A percentile compares a stretch with the other conserved stretches of the same genome.
Evolutionary conservation across 2,797 vertebrate species (phyloP).

Genomic region (Coregonus suidteri): DNA sequence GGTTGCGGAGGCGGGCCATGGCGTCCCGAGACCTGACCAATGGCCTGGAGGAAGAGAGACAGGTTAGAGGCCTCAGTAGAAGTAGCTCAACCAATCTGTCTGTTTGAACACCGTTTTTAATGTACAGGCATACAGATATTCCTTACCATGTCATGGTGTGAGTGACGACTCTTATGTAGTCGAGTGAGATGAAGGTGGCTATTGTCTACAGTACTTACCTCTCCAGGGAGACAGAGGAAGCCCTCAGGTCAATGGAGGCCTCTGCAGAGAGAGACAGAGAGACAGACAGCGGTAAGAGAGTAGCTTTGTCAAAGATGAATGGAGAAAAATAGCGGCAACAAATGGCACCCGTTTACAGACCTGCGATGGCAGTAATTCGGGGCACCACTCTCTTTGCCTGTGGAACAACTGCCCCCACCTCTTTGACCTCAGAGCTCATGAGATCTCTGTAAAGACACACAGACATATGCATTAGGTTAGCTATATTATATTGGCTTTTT

Average conservation of each 20-base stretch:
- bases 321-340: not conserved
- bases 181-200: not conserved
- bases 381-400: not conserved
- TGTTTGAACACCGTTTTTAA: not conserved
- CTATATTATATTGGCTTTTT: not conserved
- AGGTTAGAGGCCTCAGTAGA: not conserved
- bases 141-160: too few relatives aligned
- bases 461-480: not conserved
- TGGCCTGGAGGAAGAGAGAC: not conserved
- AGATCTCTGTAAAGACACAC: not conserved
- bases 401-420: not conserved
- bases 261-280: not conserved
- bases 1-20: too few relatives aligned
- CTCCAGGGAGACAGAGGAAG: not conserved
- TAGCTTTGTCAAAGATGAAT: not conserved
- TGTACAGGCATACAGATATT: too few relatives aligned
- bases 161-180: too few relatives aligned
- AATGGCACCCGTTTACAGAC: not conserved
- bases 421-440: not conserved
- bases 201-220: slow-evolving; percentile 67
- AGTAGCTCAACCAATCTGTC: not conserved
- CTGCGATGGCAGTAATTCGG: not conserved
- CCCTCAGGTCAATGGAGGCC: not conserved
- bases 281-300: not conserved
- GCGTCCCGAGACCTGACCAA: not conserved